phyloP scores from a whole-genome alignment of 2,888 invertebrate genomes.

The Hirtodrosophila duncani region DNA sequence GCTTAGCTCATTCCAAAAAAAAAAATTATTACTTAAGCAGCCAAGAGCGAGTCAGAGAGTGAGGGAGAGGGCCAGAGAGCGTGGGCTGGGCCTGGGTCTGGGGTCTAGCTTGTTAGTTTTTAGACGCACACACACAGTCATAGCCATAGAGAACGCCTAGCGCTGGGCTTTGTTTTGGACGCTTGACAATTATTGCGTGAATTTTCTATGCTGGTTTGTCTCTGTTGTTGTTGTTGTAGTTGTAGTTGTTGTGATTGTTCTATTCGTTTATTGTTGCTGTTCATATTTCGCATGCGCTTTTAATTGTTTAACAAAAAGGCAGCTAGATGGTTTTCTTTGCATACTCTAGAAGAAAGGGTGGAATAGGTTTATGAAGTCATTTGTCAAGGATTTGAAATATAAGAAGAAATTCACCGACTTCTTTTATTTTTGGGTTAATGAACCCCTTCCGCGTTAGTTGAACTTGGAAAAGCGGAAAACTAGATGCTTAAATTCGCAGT shows the following conservation, averaged over 20 bases:
- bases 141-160: slow-evolving; percentile 17
- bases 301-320: slow-evolving; percentile 40
- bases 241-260: slow-evolving; percentile 12
- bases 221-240: slow-evolving; percentile 8
- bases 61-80: slow-evolving; percentile 10
- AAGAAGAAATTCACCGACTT: no score
- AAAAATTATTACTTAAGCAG: slow-evolving; percentile 57
- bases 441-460: no score
- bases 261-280: not conserved
- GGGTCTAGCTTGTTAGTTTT: slow-evolving; percentile 25
- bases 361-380: no score
- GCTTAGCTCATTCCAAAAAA: slow-evolving; percentile 22
- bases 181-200: slow-evolving; percentile 61
- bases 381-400: no score
- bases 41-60: slow-evolving; percentile 11
- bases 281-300: slow-evolving; percentile 24
- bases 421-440: no score
- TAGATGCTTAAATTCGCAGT: no score
- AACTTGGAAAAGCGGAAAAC: no score
- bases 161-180: slow-evolving; percentile 23
- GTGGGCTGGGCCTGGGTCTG: slow-evolving; percentile 32
- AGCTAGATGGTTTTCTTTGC: no score
- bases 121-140: not conserved
- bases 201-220: slow-evolving; percentile 38
- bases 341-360: no score